Evolutionary conservation across 2,888 invertebrate species (phyloP).

Genomic region (Malthinus seriepunctatus): DNA sequence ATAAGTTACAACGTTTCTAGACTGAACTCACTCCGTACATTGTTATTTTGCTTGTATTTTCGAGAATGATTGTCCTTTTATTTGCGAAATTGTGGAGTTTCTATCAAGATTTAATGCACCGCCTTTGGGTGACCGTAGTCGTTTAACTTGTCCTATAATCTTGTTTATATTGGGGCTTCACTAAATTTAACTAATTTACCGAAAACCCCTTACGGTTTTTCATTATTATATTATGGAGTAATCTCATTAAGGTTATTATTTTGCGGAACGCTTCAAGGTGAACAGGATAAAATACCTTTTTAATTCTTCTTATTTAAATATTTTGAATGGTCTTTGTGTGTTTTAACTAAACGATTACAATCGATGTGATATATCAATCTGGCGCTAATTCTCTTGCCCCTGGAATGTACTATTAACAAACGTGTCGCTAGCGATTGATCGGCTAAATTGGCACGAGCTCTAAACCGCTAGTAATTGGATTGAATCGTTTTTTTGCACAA

Average conservation of each 20-base stretch:
- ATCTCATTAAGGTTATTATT: conserved; percentile 17
- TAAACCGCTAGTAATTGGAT: conserved; percentile 16
- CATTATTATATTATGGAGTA: conserved; percentile 18
- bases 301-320: conserved; percentile 10
- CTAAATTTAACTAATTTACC: conserved; percentile 22
- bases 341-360: conserved; percentile 16
- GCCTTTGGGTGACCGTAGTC: conserved; percentile 19
- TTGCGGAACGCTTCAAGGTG: conserved; percentile 2
- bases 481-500: conserved; percentile 6
- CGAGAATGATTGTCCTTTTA: conserved; percentile 8
- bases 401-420: conserved; percentile 13
- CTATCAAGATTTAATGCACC: conserved; percentile 5
- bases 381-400: conserved; percentile 18
- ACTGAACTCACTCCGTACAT: not conserved
- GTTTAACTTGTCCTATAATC: conserved; percentile 21
- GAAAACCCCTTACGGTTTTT: conserved; percentile 19
- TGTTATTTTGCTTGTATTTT: not conserved
- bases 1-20: conserved; percentile 1
- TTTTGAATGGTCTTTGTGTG: conserved; percentile 18
- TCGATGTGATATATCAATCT: conserved; percentile 18
- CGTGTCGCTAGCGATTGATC: conserved; percentile 21
- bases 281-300: conserved; percentile 4
- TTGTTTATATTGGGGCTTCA: conserved; percentile 18
- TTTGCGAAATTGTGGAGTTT: conserved; percentile 3
- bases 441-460: conserved; percentile 14